These are phyloP conservation scores for Molothrus aeneus DNA, from an alignment of 2,797 vertebrate genomes.

Conservation along the genomic window DNA sequence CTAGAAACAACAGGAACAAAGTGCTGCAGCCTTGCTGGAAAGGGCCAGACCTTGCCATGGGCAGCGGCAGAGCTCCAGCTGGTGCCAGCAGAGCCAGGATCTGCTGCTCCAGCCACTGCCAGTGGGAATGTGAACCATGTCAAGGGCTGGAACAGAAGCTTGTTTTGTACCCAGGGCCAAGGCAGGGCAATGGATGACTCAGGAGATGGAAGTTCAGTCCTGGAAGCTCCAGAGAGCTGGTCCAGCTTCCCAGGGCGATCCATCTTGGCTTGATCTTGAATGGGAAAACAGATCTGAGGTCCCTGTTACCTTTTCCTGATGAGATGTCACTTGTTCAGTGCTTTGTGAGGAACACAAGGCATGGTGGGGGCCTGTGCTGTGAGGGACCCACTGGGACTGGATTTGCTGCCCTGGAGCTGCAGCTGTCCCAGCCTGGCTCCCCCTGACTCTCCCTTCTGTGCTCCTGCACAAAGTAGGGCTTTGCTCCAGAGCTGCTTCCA, in stretches of 20 bases:
- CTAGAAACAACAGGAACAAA: fast-evolving
- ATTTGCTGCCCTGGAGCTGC: not conserved
- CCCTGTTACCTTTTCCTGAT: not conserved
- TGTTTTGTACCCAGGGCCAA: not conserved
- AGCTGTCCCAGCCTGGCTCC: not conserved
- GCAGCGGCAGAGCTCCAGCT: not conserved
- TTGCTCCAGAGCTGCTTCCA: not conserved
- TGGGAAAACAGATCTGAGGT: not conserved
- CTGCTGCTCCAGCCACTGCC: not conserved
- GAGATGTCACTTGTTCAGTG: fast-evolving
- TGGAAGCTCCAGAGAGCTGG: not conserved
- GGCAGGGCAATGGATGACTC: not conserved
- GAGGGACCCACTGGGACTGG: fast-evolving
- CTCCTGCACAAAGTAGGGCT: not conserved
- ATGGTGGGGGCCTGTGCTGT: fast-evolving
- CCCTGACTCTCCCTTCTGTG: not conserved
- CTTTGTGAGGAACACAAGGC: fast-evolving
- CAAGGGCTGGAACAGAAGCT: not conserved
- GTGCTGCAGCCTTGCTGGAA: not conserved
- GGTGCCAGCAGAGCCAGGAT: not conserved
- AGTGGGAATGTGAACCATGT: fast-evolving
- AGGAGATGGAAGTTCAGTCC: not conserved
- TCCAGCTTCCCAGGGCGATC: not conserved
- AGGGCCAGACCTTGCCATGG: not conserved
- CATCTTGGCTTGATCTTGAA: not conserved